These are phyloP conservation scores for Psilopogon haemacephalus DNA, from an alignment of 2,113 vertebrate genomes.

Conservation along the genomic window DNA sequence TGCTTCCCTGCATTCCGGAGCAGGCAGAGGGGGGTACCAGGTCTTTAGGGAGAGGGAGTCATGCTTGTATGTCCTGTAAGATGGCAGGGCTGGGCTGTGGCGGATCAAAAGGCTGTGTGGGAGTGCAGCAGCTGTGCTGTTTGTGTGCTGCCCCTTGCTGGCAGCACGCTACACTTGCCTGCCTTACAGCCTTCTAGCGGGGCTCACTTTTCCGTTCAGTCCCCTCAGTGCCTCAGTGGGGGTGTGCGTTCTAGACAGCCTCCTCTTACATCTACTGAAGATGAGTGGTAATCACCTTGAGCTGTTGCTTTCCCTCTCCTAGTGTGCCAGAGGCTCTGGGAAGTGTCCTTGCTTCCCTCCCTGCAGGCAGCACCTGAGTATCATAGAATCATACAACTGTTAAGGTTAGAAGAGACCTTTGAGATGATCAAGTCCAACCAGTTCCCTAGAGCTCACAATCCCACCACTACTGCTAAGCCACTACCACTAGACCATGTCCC, in stretches of 20 bases:
- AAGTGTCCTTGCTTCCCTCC: not conserved
- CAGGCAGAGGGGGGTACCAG: too few species aligned
- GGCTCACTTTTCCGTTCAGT: not conserved
- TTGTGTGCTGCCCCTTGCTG: not conserved
- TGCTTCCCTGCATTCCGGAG: not conserved
- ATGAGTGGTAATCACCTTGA: not conserved
- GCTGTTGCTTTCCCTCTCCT: not conserved
- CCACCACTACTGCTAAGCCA: too few species aligned
- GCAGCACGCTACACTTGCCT: not conserved
- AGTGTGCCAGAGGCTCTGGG: not conserved
- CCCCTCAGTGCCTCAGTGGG: not conserved
- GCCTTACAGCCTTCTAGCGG: not conserved
- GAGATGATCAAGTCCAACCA: too few species aligned
- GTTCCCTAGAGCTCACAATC: too few species aligned
- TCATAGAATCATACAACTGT: too few species aligned
- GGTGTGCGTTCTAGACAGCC: not conserved
- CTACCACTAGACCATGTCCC: too few species aligned
- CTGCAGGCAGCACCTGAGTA: too few species aligned
- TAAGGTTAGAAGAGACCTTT: too few species aligned
- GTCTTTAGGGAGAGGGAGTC: fast-evolving
- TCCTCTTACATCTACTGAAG: not conserved
- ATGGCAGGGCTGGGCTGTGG: not conserved
- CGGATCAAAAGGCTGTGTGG: not conserved
- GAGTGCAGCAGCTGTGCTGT: not conserved
- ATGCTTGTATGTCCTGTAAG: fast-evolving